These are phyloP conservation scores for Molanna angustata DNA, from an alignment of 2,888 invertebrate species.

Conservation along the genomic window DNA sequence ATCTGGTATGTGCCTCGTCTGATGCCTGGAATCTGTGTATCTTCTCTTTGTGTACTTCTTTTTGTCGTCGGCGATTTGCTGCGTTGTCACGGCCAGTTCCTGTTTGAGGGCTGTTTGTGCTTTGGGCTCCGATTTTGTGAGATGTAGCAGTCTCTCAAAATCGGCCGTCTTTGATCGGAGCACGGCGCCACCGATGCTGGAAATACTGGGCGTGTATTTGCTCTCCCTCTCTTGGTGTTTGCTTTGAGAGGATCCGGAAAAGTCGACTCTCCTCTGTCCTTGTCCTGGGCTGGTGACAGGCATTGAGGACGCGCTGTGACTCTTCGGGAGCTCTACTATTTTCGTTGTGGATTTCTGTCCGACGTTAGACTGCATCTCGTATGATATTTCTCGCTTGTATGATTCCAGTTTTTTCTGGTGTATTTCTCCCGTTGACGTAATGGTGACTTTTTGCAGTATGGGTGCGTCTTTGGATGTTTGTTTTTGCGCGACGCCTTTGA, in stretches of 20 bases:
- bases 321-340: conserved; percentile 40
- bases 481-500: conserved; percentile 39
- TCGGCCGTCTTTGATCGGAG: conserved; percentile 65
- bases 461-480: conserved; percentile 35
- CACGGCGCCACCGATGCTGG: conserved; percentile 64
- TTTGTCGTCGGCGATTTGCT: conserved; percentile 48
- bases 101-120: conserved; percentile 40
- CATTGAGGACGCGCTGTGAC: conserved; percentile 32
- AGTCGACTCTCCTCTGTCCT: conserved; percentile 35
- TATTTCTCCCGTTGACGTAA: conserved; percentile 60
- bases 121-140: conserved; percentile 50
- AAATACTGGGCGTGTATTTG: conserved; percentile 39
- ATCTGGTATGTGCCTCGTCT: conserved; percentile 56
- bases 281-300: conserved; percentile 33
- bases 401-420: conserved; percentile 40
- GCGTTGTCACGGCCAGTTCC: conserved; percentile 37
- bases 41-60: conserved; percentile 60
- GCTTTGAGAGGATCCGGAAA: conserved; percentile 22
- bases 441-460: conserved; percentile 58
- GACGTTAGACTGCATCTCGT: conserved; percentile 26
- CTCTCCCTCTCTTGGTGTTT: conserved; percentile 27
- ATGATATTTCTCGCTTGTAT: conserved; percentile 30
- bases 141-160: conserved; percentile 58
- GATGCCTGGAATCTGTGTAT: conserved; percentile 60
- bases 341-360: conserved; percentile 35